Base-by-base conservation (phyloP, 92 coral and sea anemone species). In the Meandrina meandrites region DNA sequence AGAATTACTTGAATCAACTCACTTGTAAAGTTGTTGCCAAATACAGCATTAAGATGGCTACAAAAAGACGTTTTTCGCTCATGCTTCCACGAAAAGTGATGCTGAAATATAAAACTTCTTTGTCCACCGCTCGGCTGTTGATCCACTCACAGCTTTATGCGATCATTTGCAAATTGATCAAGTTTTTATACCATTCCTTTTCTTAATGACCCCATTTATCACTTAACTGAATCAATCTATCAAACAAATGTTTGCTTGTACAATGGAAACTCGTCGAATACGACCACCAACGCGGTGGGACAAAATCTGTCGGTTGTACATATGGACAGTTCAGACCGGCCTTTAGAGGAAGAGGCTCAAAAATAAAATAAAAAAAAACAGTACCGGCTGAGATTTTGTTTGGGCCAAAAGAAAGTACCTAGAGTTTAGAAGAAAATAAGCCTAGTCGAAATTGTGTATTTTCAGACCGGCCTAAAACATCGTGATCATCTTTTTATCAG, bases 11-110 rank as follows among this genome's bases (percentile, higher is more conserved):
- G 11, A 9, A 16, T 16, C 21, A 9, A 51, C 79, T 82, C 48
- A 82, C 86, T 31, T 69, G 86, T 57, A 82, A 50, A 58, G 27
- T 27, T 56, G 24, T 14, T 15, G 68, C 79, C 32, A 51, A 12
- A 48, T 53, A 72, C 18, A 70, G 14, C 66, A 71, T 10, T 0
- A 53, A 6, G 50, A 70, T 30, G 40, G 67, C 75, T 53, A 70
- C 10, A 13, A 72, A 21, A 72, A 71, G 50, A 32, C 10, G 68
- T 12, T 81, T 31, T 0, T 11, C 21, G n/a, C 30, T 13, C 86
- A 70, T 68, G 11, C 32, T 69, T 82, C 30, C 14, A 47, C 34
- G 37, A 24, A 14, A 12, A 0, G 27, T 6, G 47, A 5, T 13
- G 15, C 30, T 48, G 12, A 48, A 48, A 24, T 11, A 27, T 66